These are phyloP conservation scores for Phrixothrix hirtus DNA, from an alignment of 2,888 invertebrate genomes.

Conservation along the genomic window DNA sequence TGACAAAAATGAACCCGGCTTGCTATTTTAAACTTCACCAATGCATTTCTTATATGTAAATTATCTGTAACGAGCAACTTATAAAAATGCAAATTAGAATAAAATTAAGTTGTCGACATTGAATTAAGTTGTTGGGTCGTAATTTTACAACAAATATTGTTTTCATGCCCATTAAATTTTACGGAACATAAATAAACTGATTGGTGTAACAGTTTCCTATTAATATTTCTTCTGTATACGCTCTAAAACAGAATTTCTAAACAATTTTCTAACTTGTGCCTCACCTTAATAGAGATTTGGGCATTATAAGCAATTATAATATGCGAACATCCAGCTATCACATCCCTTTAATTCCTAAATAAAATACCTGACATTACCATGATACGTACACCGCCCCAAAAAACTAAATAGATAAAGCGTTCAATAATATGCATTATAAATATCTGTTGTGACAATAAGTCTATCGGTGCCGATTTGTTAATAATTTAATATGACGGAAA, in stretches of 20 bases:
- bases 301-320: too few relatives aligned
- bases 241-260: conserved; percentile 1
- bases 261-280: too few relatives aligned
- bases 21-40: conserved; percentile 30
- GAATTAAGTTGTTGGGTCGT: conserved; percentile 26
- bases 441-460: too few relatives aligned
- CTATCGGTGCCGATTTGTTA: too few relatives aligned
- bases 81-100: conserved; percentile 39
- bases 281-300: too few relatives aligned
- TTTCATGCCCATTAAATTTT: conserved; percentile 19
- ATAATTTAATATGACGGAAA: too few relatives aligned
- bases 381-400: too few relatives aligned
- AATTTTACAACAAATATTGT: conserved; percentile 22
- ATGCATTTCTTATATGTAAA: conserved; percentile 37
- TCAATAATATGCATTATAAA: too few relatives aligned
- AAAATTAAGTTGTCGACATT: conserved; percentile 35
- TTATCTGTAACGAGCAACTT: conserved; percentile 31
- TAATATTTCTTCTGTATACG: background rate
- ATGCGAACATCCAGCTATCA: too few relatives aligned
- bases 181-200: conserved; percentile 1
- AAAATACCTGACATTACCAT: too few relatives aligned
- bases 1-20: conserved; percentile 28
- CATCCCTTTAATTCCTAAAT: too few relatives aligned
- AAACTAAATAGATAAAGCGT: too few relatives aligned
- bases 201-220: background rate